Percentiles rank a stretch among this genome's conserved stretches.
Evolutionary conservation across 2,888 invertebrate genomes (phyloP).

Genomic region (Dicyrtoma fusca): DNA sequence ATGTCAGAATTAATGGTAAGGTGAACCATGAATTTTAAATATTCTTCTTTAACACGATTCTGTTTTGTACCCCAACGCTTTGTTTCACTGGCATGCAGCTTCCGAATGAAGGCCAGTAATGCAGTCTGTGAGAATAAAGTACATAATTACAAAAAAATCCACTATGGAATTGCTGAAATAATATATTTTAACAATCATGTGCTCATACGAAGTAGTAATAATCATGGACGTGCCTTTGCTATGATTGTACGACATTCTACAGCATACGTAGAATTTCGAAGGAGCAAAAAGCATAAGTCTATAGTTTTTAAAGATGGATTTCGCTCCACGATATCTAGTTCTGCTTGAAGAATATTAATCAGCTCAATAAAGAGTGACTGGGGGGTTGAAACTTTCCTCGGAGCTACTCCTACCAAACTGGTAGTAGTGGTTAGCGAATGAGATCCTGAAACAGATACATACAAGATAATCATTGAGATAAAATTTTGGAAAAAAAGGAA

Average conservation of each 20-base stretch:
- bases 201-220: not conserved
- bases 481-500: no score
- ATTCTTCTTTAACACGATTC: constrained; percentile 45
- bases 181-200: not conserved
- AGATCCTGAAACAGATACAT: constrained; percentile 45
- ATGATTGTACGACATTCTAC: constrained; percentile 49
- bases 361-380: constrained; percentile 49
- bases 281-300: constrained; percentile 45
- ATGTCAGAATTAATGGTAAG: constrained; percentile 47
- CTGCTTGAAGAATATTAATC: constrained; percentile 46
- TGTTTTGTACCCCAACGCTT: constrained; percentile 51
- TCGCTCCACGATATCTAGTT: constrained; percentile 42
- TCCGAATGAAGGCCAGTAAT: constrained; percentile 42
- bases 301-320: constrained; percentile 47
- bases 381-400: constrained; percentile 46
- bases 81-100: constrained; percentile 46
- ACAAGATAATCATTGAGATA: no score
- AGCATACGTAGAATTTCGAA: constrained; percentile 46
- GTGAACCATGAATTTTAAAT: constrained; percentile 49
- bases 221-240: constrained; percentile 43
- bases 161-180: not conserved
- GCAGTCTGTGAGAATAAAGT: constrained; percentile 42
- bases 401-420: constrained; percentile 46
- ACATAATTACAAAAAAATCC: constrained; percentile 9
- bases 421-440: constrained; percentile 50